phyloP scores from a whole-genome alignment of 2,888 invertebrate species.

The Opisthograptis luteolata region DNA sequence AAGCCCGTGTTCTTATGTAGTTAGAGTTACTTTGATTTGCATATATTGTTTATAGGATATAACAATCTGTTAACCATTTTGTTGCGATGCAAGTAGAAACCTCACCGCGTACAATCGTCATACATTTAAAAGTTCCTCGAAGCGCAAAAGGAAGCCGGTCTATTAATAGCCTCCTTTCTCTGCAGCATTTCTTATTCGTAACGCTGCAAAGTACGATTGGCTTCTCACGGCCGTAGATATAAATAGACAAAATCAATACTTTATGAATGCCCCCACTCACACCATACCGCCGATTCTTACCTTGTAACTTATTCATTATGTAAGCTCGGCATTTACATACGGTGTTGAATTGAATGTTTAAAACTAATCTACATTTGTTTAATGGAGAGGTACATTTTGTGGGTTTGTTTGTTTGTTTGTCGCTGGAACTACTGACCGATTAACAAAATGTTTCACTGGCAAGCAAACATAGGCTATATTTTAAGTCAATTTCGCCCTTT shows the following conservation, averaged over 20 bases:
- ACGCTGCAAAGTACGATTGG: slow-evolving; percentile 15
- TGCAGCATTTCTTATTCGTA: slow-evolving; percentile 13
- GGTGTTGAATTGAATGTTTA: slow-evolving; percentile 7
- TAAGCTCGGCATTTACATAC: slow-evolving; percentile 12
- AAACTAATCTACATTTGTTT: no score
- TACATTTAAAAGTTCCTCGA: no score
- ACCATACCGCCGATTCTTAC: slow-evolving; percentile 9
- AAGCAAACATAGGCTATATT: no score
- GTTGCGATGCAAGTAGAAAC: no score
- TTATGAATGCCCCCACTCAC: slow-evolving; percentile 23
- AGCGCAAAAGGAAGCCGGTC: slow-evolving; percentile 3
- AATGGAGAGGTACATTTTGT: background rate
- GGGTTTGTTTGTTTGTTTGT: background rate
- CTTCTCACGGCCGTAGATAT: slow-evolving; percentile 24
- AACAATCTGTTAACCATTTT: no score
- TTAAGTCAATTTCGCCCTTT: no score
- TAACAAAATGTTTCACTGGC: no score
- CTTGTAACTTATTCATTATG: slow-evolving; percentile 20
- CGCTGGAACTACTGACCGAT: no score
- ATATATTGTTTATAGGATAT: no score
- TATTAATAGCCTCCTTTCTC: slow-evolving; percentile 17
- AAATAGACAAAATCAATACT: slow-evolving; percentile 36
- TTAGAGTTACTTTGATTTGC: no score
- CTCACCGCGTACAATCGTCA: no score
- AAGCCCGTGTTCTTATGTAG: no score